phyloP scores from a whole-genome alignment of 2,797 vertebrate genomes.

The Cyclura pinguis region DNA sequence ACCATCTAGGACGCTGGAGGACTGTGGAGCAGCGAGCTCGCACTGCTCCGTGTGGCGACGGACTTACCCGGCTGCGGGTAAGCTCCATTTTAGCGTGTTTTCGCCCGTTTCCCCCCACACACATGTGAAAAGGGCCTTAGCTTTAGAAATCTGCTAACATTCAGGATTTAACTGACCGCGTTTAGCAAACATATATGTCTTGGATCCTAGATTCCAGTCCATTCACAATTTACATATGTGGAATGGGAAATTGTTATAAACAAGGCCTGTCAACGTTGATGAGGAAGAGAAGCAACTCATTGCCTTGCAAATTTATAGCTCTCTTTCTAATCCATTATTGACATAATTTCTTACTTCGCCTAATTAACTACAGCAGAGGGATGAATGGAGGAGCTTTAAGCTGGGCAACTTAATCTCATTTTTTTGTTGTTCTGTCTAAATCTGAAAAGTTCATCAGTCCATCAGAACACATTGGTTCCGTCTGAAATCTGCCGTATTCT shows the following conservation, averaged over 20 bases:
- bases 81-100: too few relatives aligned
- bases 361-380: neutral
- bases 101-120: too few relatives aligned
- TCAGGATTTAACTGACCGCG: neutral
- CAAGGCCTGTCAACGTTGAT: neutral
- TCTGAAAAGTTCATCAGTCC: neutral
- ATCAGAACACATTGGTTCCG: neutral
- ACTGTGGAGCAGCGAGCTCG: too few relatives aligned
- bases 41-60: too few relatives aligned
- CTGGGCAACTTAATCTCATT: neutral
- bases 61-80: too few relatives aligned
- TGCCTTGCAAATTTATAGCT: neutral
- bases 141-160: neutral
- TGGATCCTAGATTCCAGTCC: neutral
- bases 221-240: neutral
- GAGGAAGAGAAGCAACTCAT: neutral
- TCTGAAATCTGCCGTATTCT: neutral
- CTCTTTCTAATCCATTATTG: conserved; percentile 7
- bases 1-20: too few relatives aligned
- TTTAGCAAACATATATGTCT: neutral
- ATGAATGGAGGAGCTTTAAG: neutral
- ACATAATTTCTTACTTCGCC: conserved; percentile 25
- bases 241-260: neutral
- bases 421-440: conserved; percentile 5
- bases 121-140: too few relatives aligned